phyloP scores from a whole-genome alignment of 2,113 vertebrate genomes.

The Sisor rabdophorus region DNA sequence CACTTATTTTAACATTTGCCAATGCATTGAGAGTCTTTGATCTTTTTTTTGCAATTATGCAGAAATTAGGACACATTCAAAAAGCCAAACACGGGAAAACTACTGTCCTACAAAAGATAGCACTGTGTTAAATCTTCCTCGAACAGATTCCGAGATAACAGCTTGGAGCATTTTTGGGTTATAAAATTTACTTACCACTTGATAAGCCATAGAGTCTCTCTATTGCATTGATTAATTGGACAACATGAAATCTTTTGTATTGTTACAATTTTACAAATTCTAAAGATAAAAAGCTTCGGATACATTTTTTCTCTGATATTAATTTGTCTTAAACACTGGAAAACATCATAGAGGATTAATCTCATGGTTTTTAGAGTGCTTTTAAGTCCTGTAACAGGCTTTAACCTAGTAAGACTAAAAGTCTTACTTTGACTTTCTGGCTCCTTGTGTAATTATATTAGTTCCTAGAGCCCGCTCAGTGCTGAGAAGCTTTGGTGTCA shows the following conservation, averaged over 20 bases:
- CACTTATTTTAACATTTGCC: no score
- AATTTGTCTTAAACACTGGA: slow-evolving; percentile 1
- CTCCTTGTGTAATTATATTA: slow-evolving; percentile 40
- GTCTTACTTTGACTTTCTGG: slow-evolving; percentile 25
- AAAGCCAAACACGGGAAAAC: background rate
- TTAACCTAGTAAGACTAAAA: background rate
- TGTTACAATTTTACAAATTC: slow-evolving; percentile 32
- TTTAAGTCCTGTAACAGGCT: slow-evolving; percentile 4
- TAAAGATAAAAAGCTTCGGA: slow-evolving; percentile 16
- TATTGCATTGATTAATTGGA: slow-evolving; percentile 11
- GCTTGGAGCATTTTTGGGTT: no score
- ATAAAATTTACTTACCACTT: no score
- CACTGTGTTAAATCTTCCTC: slow-evolving; percentile 6
- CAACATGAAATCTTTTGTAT: slow-evolving; percentile 15
- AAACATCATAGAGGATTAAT: background rate
- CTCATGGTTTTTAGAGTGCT: slow-evolving; percentile 6
- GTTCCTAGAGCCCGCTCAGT: slow-evolving; percentile 29
- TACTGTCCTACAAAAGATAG: slow-evolving; percentile 2
- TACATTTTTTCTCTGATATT: background rate
- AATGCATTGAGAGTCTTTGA: background rate
- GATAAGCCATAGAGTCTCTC: no score
- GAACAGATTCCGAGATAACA: background rate
- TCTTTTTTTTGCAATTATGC: background rate
- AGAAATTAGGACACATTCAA: background rate
- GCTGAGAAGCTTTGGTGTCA: slow-evolving; percentile 37